Conservation (phyloP, 2,888 invertebrate genomes). For the Tenthredo amoena region DNA sequence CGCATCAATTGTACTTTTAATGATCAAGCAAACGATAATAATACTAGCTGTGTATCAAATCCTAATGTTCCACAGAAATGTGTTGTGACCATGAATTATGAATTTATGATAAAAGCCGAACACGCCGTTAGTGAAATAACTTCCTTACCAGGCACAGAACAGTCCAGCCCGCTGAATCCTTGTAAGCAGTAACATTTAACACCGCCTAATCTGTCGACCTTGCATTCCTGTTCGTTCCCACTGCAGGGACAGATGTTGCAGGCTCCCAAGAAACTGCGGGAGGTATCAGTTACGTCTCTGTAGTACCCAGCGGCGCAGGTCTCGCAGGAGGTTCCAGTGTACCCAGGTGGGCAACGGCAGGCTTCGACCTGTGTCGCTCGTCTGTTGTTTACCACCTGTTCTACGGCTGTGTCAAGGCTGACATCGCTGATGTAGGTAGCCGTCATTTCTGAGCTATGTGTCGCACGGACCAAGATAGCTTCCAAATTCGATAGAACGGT, state of each 20-base stretch:
- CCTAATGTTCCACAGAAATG: neutral
- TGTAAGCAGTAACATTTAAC: slow-evolving; percentile 86
- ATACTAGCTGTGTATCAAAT: neutral
- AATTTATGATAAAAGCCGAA: neutral
- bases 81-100: neutral
- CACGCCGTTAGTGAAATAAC: neutral
- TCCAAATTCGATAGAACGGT: slow-evolving; percentile 91
- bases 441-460: slow-evolving; percentile 83
- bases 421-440: slow-evolving; percentile 90
- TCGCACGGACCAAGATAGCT: slow-evolving; percentile 90
- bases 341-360: slow-evolving; percentile 91
- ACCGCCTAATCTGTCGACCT: slow-evolving; percentile 78
- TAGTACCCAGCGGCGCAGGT: slow-evolving; percentile 86
- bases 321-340: slow-evolving; percentile 92
- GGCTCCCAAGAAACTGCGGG: slow-evolving; percentile 79
- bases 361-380: slow-evolving; percentile 90
- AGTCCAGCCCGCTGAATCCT: slow-evolving; percentile 86
- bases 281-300: slow-evolving; percentile 81
- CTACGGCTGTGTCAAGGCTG: slow-evolving; percentile 90
- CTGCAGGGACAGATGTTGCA: slow-evolving; percentile 89
- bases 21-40: neutral
- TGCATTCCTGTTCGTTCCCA: slow-evolving; percentile 85
- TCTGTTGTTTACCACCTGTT: slow-evolving; percentile 81
- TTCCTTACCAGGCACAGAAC: slow-evolving; percentile 81
- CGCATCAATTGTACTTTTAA: neutral